A percentile compares a stretch with the other conserved stretches of the same genome.
phyloP scores from a whole-genome alignment of 2,888 invertebrate species.

The Kuschelorhynchus macadamiae region DNA sequence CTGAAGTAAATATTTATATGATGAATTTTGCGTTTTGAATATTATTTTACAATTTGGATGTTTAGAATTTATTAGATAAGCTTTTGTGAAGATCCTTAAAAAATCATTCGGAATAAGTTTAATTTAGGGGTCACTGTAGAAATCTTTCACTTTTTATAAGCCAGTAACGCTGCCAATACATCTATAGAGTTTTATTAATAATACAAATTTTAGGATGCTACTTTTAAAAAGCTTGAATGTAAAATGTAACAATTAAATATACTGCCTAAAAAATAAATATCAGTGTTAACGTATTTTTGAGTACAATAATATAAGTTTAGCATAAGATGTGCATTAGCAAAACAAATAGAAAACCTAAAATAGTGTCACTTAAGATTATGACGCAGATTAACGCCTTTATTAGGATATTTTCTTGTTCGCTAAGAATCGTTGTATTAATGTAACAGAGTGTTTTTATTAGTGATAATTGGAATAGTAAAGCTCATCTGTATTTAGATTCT shows the following conservation, averaged over 20 bases:
- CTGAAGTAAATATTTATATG: conserved; percentile 26
- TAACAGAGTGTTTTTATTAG: background rate
- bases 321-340: background rate
- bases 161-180: conserved; percentile 26
- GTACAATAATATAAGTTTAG: conserved; percentile 45
- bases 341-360: background rate
- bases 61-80: conserved; percentile 23
- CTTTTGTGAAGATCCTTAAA: conserved; percentile 11
- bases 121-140: conserved; percentile 17
- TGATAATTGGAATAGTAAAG: background rate
- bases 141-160: conserved; percentile 18
- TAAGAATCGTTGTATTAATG: background rate
- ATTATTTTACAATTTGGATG: conserved; percentile 19
- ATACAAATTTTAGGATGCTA: conserved; percentile 5
- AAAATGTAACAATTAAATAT: conserved; percentile 6
- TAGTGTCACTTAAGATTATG: background rate
- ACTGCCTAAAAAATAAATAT: conserved; percentile 29
- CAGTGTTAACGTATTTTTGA: conserved; percentile 41
- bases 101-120: conserved; percentile 1
- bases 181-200: conserved; percentile 16
- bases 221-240: conserved; percentile 10
- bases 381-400: background rate
- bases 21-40: conserved; percentile 1
- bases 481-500: background rate
- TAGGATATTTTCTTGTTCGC: background rate